These are phyloP conservation scores for Nasalis larvatus DNA, from an alignment of 2,113 vertebrate genomes.

Conservation along the genomic window DNA sequence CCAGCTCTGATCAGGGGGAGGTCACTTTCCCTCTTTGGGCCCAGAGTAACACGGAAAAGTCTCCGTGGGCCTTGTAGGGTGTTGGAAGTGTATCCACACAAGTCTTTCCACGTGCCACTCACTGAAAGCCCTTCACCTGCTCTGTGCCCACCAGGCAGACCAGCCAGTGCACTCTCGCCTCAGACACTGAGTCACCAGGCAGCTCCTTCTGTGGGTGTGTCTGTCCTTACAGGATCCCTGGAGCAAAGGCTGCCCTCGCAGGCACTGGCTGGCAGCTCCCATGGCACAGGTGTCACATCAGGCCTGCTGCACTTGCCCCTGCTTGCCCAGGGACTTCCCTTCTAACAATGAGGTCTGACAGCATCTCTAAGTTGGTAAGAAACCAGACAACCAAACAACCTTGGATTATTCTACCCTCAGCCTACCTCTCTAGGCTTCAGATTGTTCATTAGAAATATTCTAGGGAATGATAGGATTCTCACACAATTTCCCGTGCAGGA, in stretches of 20 bases:
- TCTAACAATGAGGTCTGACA: background rate
- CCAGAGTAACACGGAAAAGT: background rate
- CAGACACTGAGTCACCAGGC: background rate
- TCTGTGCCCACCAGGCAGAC: too few species aligned
- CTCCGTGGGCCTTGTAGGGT: accelerated
- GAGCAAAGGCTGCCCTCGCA: background rate
- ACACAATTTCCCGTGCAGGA: background rate
- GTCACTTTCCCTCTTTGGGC: background rate
- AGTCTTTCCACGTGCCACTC: background rate
- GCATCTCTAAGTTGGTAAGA: background rate
- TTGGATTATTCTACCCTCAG: background rate
- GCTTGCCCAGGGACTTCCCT: background rate
- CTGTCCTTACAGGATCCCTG: background rate
- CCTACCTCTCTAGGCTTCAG: background rate
- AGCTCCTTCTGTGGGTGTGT: too few species aligned
- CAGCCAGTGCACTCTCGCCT: background rate
- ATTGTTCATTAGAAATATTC: background rate
- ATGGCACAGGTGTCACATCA: too few species aligned
- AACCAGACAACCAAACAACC: background rate
- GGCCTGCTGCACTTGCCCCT: accelerated
- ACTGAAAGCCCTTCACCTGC: background rate
- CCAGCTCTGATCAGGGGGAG: background rate
- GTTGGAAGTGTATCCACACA: background rate
- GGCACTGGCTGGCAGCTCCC: too few species aligned
- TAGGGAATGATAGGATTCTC: background rate